A percentile compares a stretch with the other conserved stretches of the same genome.
These are phyloP conservation scores for Zootoca vivipara DNA, from an alignment of 2,113 vertebrate species.

Conservation along the genomic window DNA sequence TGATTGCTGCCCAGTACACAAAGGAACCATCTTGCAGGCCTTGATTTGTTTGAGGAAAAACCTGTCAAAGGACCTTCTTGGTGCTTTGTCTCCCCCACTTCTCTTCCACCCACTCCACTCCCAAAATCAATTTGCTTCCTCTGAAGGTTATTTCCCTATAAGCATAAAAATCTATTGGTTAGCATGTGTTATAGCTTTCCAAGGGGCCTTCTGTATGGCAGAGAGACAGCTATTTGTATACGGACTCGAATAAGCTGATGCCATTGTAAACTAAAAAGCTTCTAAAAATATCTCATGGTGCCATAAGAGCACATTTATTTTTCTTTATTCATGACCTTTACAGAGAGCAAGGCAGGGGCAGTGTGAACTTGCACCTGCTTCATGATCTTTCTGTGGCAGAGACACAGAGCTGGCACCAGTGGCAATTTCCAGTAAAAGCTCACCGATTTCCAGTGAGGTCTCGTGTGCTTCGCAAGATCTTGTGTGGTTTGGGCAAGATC, in stretches of 20 bases:
- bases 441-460: too few relatives aligned
- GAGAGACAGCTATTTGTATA: conserved; percentile 21
- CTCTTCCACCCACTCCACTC: conserved; percentile 16
- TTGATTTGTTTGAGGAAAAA: conserved; percentile 33
- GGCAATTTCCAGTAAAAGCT: too few relatives aligned
- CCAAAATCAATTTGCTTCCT: conserved; percentile 31
- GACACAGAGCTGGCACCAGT: too few relatives aligned
- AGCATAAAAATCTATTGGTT: conserved; percentile 30
- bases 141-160: conserved; percentile 45
- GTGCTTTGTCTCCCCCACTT: neutral
- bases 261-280: neutral
- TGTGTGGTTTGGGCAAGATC: too few relatives aligned
- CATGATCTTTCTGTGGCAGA: too few relatives aligned
- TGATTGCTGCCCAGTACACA: conserved; percentile 29
- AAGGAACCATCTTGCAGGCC: conserved; percentile 49
- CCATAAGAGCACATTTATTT: too few relatives aligned
- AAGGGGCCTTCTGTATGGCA: neutral
- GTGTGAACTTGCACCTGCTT: too few relatives aligned
- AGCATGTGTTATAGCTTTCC: conserved; percentile 40
- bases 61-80: conserved; percentile 32
- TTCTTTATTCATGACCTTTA: too few relatives aligned
- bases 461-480: too few relatives aligned
- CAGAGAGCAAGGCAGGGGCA: too few relatives aligned
- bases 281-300: neutral
- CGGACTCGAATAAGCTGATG: conserved; percentile 25